These are phyloP conservation scores for Lordiphosa stackelbergi DNA, from an alignment of 1,140 invertebrate species.

Conservation along the genomic window DNA sequence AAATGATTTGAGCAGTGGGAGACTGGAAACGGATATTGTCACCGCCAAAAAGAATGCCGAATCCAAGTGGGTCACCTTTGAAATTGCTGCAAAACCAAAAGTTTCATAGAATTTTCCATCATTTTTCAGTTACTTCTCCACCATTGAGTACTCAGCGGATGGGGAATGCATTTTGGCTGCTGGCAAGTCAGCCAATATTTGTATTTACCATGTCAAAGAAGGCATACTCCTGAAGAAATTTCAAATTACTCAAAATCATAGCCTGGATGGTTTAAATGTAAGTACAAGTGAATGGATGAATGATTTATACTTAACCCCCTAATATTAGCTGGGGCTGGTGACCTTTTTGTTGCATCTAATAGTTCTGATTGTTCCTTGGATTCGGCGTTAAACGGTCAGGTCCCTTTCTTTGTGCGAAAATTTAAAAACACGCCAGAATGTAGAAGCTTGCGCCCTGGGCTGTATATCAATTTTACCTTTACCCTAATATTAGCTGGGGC, in stretches of 20 bases:
- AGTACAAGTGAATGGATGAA: no score
- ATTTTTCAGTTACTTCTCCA: constrained; percentile 87
- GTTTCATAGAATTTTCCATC: constrained; percentile 9
- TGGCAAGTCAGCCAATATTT: constrained; percentile 95
- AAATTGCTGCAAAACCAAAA: not conserved
- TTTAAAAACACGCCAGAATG: no score
- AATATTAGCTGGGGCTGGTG: no score
- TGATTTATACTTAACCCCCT: no score
- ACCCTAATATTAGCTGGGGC: no score
- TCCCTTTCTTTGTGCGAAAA: no score
- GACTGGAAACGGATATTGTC: constrained; percentile 90
- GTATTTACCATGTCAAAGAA: constrained; percentile 92
- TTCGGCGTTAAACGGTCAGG: no score
- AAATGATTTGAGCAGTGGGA: constrained; percentile 90
- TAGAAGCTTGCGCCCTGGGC: no score
- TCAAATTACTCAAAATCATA: constrained; percentile 94
- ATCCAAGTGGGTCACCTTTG: constrained; percentile 84
- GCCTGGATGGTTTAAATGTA: constrained; percentile 95
- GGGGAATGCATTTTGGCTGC: constrained; percentile 92
- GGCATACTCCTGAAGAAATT: constrained; percentile 92
- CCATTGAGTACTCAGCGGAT: constrained; percentile 94
- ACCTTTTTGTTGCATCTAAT: no score
- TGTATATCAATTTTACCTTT: no score
- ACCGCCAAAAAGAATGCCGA: constrained; percentile 90
- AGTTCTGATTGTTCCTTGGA: no score